Evolutionary conservation across 2,888 invertebrate species (phyloP).

Genomic region (Choristoneura rosaceana): DNA sequence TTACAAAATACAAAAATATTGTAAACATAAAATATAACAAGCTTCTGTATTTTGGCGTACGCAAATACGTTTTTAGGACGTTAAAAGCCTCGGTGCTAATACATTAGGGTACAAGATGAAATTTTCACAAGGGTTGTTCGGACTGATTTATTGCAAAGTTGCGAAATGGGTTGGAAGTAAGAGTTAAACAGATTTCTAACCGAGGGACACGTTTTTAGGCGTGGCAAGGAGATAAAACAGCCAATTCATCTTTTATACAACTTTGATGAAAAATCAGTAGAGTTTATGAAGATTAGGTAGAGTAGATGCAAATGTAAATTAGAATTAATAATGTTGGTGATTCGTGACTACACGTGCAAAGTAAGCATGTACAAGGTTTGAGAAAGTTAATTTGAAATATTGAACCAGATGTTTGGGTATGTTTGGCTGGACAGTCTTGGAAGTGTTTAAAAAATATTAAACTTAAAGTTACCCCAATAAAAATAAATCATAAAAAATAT

Average conservation of each 20-base stretch:
- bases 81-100: constrained; percentile 19
- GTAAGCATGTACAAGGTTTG: too few species aligned
- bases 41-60: background rate
- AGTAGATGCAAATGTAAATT: too few species aligned
- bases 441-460: too few species aligned
- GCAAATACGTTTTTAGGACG: constrained; percentile 3
- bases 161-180: constrained; percentile 25
- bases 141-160: constrained; percentile 29
- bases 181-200: constrained; percentile 26
- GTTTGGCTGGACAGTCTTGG: too few species aligned
- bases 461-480: too few species aligned
- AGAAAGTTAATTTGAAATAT: too few species aligned
- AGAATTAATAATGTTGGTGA: too few species aligned
- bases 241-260: background rate
- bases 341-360: too few species aligned
- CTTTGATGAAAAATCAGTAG: background rate
- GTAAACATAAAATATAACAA: too few species aligned
- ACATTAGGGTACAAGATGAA: constrained; percentile 34
- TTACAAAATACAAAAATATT: too few species aligned
- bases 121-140: constrained; percentile 25
- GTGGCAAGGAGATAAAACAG: background rate
- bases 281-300: background rate
- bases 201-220: constrained; percentile 10
- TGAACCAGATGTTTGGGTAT: too few species aligned
- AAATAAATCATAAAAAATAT: too few species aligned